Evolutionary conservation across 2,888 invertebrate species (phyloP), one percentile per base, ranked within the genome.

Genomic region (Nemoura dubitans): DNA sequence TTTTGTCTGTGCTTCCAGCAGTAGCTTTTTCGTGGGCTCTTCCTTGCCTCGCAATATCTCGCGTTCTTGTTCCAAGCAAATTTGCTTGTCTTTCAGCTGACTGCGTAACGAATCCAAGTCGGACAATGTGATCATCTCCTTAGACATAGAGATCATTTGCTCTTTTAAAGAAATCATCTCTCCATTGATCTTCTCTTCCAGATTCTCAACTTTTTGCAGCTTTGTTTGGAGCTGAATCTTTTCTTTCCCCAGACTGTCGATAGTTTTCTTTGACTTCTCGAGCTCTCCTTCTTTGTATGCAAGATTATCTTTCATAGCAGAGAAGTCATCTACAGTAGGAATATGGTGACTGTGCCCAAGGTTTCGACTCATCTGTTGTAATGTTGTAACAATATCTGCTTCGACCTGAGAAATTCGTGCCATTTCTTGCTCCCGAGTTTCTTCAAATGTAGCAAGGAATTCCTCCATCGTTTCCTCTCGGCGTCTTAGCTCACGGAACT

Each of bases 391-490:
- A 80, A 96, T 93, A 86, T 93, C 94, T 87, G 92, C 92, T 90
- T 96, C 95, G 25, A 95, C 89, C 86, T 94, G 93, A 0, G 92
- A 91, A 7, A 96, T 93, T 89, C 94, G 94, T 16, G 94, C 93
- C 88, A 93, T 91, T 91, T 96, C 96, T 77, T 94, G 93, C 7
- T 92, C 92, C 88, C 95, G 94, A 87, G 92, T 94, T 43, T 94
- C 93, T 88, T 95, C 95, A 89, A 94, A 95, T 0, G 93, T 92
- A 0, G 93, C 91, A 92, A 96, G 93, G 89, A 97, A 97, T 26
- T 94, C 92, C 89, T 97, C 96, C 94, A 97, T 97, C 0, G 95
- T 95, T 91, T 96, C 96, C 90, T 97, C 97, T 85, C 96, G 93
- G 89, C 96, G 95, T 89, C 95, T 95, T 84, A 97, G 91, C 90